phyloP scores from a whole-genome alignment of 2,113 vertebrate species.

The Pomatostomus ruficeps region DNA sequence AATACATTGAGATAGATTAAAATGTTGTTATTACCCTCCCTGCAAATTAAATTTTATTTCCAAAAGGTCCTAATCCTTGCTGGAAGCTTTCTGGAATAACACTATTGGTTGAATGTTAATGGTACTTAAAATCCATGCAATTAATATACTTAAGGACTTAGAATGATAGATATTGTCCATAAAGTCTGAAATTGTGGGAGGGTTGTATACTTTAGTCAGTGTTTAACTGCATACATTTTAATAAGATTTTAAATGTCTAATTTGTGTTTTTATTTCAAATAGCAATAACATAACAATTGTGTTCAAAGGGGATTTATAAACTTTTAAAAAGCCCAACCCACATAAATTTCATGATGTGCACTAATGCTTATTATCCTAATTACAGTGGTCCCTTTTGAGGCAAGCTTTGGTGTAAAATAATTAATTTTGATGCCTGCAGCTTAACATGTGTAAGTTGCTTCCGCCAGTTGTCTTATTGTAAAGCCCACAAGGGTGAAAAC shows the following conservation, averaged over 20 bases:
- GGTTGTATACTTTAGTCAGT: neutral
- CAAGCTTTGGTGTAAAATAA: constrained; percentile 32
- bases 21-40: constrained; percentile 1
- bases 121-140: constrained; percentile 31
- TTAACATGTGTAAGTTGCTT: constrained; percentile 33
- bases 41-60: constrained; percentile 49
- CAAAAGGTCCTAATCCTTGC: constrained; percentile 44
- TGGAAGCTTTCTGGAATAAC: constrained; percentile 47
- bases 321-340: neutral
- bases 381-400: constrained; percentile 43
- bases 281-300: neutral
- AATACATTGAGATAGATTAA: constrained; percentile 4
- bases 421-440: constrained; percentile 53
- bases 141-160: constrained; percentile 36
- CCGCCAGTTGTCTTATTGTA: neutral
- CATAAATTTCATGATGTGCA: constrained; percentile 5
- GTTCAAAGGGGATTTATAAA: constrained; percentile 38
- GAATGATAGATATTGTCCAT: constrained; percentile 17
- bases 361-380: constrained; percentile 53
- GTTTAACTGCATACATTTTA: constrained; percentile 18
- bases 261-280: constrained; percentile 24
- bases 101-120: constrained; percentile 19
- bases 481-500: constrained; percentile 20
- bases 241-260: constrained; percentile 29
- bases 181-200: neutral